phyloP scores from a whole-genome alignment of 2,113 vertebrate genomes.

The Neotragus moschatus region DNA sequence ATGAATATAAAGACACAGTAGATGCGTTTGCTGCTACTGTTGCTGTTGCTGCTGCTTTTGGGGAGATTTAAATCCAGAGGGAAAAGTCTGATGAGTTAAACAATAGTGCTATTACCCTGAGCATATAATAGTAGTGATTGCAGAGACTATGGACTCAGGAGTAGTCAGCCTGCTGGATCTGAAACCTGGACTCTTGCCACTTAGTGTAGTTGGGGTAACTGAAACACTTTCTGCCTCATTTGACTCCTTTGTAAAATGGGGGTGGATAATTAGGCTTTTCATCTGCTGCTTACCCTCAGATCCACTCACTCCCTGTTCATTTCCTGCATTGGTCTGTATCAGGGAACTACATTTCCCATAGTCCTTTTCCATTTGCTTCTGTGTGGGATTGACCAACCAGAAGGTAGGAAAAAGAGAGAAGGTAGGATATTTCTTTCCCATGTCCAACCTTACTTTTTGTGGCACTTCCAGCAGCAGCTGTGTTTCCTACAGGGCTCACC shows the following conservation, averaged over 20 bases:
- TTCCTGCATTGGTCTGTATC: not conserved
- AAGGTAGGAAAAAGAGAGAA: not conserved
- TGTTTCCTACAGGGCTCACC: not conserved
- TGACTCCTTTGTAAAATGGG: not conserved
- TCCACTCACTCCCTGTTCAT: not conserved
- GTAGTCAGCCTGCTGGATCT: not conserved
- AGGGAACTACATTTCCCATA: not conserved
- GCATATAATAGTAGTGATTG: not conserved
- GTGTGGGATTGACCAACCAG: not conserved
- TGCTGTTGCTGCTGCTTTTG: not conserved
- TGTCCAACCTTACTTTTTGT: not conserved
- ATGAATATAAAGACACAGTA: conserved; percentile 6
- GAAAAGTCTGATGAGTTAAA: not conserved
- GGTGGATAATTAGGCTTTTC: not conserved
- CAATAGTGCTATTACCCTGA: not conserved
- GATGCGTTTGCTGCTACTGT: not conserved
- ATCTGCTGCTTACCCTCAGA: not conserved
- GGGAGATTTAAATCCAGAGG: not conserved
- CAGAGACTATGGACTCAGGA: not conserved
- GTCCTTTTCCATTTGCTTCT: not conserved
- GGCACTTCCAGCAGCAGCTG: not conserved
- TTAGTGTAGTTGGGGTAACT: not conserved
- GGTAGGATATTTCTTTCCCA: not conserved
- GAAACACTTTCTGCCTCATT: not conserved
- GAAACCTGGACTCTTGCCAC: not conserved